Evolutionary conservation across 2,113 vertebrate species (phyloP).

Genomic region (Myotis lucifugus): DNA sequence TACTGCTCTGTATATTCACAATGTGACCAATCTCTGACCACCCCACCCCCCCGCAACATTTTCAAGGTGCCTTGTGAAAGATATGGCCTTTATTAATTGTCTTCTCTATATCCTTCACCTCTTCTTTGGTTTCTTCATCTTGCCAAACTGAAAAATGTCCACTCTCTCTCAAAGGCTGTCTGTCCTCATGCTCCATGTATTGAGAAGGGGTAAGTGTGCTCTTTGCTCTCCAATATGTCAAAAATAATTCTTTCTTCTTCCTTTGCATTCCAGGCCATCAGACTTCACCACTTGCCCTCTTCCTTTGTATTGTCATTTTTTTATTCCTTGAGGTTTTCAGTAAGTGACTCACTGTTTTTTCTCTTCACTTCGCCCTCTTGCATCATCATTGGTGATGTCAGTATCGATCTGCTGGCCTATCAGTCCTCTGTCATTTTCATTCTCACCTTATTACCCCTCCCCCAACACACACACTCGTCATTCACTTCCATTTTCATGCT

Average conservation of each 20-base stretch:
- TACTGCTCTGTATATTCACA: not conserved
- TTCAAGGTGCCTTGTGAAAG: not conserved
- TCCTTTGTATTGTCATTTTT: not conserved
- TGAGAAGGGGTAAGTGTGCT: not conserved
- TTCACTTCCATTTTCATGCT: not conserved
- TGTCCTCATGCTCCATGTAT: not conserved
- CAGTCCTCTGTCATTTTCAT: not conserved
- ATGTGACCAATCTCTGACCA: not conserved
- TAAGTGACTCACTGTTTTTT: not conserved
- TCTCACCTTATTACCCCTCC: not conserved
- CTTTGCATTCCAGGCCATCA: not conserved
- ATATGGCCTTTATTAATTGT: not conserved
- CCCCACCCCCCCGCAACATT: not conserved
- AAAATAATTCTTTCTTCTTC: not conserved
- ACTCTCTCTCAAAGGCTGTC: not conserved
- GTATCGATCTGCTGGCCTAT: not conserved
- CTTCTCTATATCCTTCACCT: not conserved
- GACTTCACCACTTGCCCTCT: not conserved
- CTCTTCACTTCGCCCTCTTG: not conserved
- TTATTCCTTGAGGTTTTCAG: not conserved
- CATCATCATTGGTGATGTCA: not conserved
- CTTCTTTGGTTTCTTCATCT: not conserved
- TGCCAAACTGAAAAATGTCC: not conserved
- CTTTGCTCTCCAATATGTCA: not conserved
- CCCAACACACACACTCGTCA: no score